phyloP scores from a whole-genome alignment of 2,888 invertebrate genomes.

The Phengaris arion region DNA sequence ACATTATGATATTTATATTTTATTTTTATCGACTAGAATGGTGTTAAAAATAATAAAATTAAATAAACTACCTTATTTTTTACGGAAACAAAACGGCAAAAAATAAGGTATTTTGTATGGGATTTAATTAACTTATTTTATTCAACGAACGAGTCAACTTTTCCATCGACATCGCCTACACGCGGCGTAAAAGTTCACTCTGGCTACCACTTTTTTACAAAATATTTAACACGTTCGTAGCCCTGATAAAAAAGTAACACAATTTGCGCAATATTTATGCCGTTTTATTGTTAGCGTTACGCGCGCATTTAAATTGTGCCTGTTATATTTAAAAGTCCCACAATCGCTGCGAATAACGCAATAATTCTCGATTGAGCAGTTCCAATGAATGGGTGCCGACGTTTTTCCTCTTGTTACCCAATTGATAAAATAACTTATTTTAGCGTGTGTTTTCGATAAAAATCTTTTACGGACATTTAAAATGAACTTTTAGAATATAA shows the following conservation, averaged over 20 bases:
- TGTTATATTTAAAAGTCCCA: constrained; percentile 19
- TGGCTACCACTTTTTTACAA: neutral
- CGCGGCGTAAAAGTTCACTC: neutral
- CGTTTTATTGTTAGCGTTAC: neutral
- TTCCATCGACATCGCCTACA: neutral
- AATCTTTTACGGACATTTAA: neutral
- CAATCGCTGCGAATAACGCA: constrained; percentile 13
- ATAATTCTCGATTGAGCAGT: constrained; percentile 21
- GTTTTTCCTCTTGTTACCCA: constrained; percentile 2
- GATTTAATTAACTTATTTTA: too few species aligned
- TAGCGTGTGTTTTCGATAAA: neutral
- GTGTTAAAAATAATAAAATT: too few species aligned
- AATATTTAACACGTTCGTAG: neutral
- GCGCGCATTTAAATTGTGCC: constrained; percentile 13
- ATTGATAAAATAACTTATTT: neutral
- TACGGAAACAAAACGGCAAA: too few species aligned
- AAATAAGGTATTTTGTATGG: too few species aligned
- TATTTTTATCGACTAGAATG: too few species aligned
- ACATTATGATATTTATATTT: too few species aligned
- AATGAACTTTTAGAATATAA: neutral
- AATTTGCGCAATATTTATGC: constrained; percentile 7
- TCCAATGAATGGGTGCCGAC: neutral
- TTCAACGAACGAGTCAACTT: neutral
- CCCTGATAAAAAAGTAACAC: constrained; percentile 1
- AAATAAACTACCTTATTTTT: too few species aligned